A percentile compares a stretch with the other conserved stretches of the same genome.
phyloP scores from a whole-genome alignment of 2,888 invertebrate species.

The Pollenia labialis region DNA sequence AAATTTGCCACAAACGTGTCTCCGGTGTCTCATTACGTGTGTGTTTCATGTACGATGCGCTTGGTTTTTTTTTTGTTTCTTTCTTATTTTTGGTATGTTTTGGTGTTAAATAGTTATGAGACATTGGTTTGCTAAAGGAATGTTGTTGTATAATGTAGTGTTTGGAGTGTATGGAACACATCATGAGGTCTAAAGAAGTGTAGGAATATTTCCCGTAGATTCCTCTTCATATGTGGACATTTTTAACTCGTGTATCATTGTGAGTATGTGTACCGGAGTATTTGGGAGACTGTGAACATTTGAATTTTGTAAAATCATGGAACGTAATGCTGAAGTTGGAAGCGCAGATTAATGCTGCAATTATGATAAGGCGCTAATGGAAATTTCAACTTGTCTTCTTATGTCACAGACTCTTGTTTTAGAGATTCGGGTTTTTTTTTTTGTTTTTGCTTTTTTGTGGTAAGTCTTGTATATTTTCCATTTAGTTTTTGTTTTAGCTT shows the following conservation, averaged over 20 bases:
- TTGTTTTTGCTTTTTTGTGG: conserved; percentile 11
- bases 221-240: conserved; percentile 45
- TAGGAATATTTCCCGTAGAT: conserved; percentile 27
- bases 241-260: conserved; percentile 24
- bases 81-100: conserved; percentile 48
- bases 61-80: conserved; percentile 20
- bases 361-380: conserved; percentile 80
- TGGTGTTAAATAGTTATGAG: conserved; percentile 74
- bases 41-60: conserved; percentile 60
- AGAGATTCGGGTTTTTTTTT: conserved; percentile 37
- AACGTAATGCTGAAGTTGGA: conserved; percentile 73
- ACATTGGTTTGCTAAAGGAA: conserved; percentile 68
- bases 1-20: conserved; percentile 74
- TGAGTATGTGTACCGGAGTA: conserved; percentile 2
- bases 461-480: conserved; percentile 43
- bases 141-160: conserved; percentile 43
- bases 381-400: conserved; percentile 77
- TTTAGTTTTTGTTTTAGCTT: conserved; percentile 26
- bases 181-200: conserved; percentile 24
- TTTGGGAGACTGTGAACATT: conserved; percentile 46
- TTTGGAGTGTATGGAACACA: not conserved
- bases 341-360: conserved; percentile 79
- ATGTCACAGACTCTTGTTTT: conserved; percentile 69
- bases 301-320: conserved; percentile 70
- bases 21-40: conserved; percentile 73